These are phyloP conservation scores for Maniola hyperantus DNA, from an alignment of 2,888 invertebrate species.

Conservation along the genomic window DNA sequence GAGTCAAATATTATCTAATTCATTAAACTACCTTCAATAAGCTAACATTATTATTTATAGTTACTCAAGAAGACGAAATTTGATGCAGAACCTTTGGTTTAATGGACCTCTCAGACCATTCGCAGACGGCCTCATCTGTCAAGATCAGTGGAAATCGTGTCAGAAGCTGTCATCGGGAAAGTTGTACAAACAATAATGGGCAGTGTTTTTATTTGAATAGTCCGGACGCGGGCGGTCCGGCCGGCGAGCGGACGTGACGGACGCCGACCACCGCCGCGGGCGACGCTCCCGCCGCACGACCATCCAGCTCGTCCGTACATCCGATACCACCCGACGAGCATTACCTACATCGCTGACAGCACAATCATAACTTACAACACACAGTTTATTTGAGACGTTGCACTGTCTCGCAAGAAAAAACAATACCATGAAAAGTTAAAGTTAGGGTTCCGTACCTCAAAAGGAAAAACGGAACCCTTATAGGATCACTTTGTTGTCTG, in stretches of 20 bases:
- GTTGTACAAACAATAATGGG: not conserved
- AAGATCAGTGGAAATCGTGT: not conserved
- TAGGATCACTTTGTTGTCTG: too few relatives aligned
- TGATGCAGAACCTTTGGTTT: too few relatives aligned
- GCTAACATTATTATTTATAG: too few relatives aligned
- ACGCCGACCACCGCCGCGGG: conserved; percentile 3
- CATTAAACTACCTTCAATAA: too few relatives aligned
- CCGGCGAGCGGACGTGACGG: not conserved
- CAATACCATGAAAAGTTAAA: too few relatives aligned
- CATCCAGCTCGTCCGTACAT: not conserved
- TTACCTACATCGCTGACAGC: not conserved
- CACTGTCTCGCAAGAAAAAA: not conserved
- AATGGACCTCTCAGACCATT: too few relatives aligned
- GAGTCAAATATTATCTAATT: too few relatives aligned
- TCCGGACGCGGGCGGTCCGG: conserved; percentile 7
- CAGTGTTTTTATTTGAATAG: not conserved
- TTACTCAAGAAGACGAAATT: not conserved
- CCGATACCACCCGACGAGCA: not conserved
- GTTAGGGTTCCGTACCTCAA: too few relatives aligned
- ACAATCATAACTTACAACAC: conserved; percentile 5
- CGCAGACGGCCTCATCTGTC: too few relatives aligned
- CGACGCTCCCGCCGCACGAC: conserved; percentile 3
- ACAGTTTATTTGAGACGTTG: not conserved
- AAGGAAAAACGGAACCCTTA: too few relatives aligned
- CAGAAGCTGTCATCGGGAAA: not conserved